Base-by-base conservation (phyloP, 2,113 vertebrate species). In the Lucifuga dentata region DNA sequence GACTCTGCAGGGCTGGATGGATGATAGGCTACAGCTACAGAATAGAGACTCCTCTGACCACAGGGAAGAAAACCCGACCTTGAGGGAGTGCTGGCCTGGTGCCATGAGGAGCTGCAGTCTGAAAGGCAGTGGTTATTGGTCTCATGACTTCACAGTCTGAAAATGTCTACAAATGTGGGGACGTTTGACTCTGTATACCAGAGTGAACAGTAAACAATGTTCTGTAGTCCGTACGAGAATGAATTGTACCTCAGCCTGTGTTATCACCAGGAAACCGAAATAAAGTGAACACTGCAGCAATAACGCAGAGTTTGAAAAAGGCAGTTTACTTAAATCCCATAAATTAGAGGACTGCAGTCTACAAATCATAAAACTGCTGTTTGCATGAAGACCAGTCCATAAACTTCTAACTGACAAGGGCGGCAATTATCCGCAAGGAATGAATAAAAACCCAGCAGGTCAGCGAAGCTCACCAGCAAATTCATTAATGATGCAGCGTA, bases 321-420 rank as follows among this genome's bases (percentile, higher is more conserved):
- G 43, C 8, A 4, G 20, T 64, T 79, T 40, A 26, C 73, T 76
- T 85, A 61, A 83, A 74, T 67, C 62, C 58, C 23, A 71, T 80
- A 84, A 81, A 83, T 81, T 74, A 73, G 58, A 69, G 36, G 46
- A 53, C 8, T 67, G 62, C 70, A 62, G 70, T 57, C 44, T 57
- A 72, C 59, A 84, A 82, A 80, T 80, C 81, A 81, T 68, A 66
- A 56, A 60, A 69, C 68, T 48, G 52, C 78, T 79, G 79, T 78
- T 82, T 64, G 79, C 81, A 71, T 73, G 64, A 59, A 73, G 69
- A 76, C 73, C 79, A 85, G 76, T 71, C 62, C 77, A 80, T 81
- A 84, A 73, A 82, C 66, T 82, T 90, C 76, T 76, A 72, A 85
- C 78, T 79, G 88, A 90, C 85, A 82, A 72, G 82, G 53, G 39